Conservation (phyloP, 2,797 vertebrate species). For the Pantherophis alleghaniensis region DNA sequence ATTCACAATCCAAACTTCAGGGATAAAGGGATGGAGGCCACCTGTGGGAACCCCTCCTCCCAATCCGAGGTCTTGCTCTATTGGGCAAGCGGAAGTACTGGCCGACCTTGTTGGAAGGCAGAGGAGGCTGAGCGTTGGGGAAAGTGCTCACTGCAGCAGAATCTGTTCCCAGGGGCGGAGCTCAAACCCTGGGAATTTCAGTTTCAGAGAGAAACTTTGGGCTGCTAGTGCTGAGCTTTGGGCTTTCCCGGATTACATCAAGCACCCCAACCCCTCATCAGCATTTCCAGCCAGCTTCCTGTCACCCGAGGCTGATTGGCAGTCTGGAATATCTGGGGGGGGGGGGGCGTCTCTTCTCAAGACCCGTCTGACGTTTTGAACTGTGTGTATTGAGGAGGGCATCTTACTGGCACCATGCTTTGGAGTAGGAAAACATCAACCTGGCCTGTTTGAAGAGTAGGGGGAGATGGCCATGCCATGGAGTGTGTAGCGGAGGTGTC, state of each 20-base stretch:
- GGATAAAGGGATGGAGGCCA: background rate
- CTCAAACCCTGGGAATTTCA: slow-evolving; percentile 51
- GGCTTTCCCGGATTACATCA: slow-evolving; percentile 63
- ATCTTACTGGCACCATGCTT: background rate
- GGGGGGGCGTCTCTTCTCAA: background rate
- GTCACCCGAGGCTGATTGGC: background rate
- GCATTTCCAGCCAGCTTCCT: slow-evolving; percentile 48
- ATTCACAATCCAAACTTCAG: background rate
- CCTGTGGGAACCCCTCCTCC: background rate
- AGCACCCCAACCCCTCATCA: slow-evolving; percentile 53
- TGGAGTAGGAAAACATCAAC: background rate
- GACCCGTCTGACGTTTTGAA: background rate
- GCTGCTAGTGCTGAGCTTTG: slow-evolving; percentile 73
- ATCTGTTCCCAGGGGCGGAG: slow-evolving; percentile 43
- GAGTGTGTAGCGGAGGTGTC: background rate
- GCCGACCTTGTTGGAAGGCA: background rate
- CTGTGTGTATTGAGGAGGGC: background rate
- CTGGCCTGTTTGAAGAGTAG: background rate
- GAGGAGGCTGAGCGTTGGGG: slow-evolving; percentile 60
- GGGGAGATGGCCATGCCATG: background rate
- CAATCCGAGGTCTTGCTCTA: background rate
- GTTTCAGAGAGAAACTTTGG: slow-evolving; percentile 64
- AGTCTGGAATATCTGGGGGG: background rate
- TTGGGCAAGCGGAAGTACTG: background rate
- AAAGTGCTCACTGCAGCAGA: slow-evolving; percentile 10